Conservation (phyloP, 2,797 vertebrate genomes). For the Kryptolebias ocellatus region DNA sequence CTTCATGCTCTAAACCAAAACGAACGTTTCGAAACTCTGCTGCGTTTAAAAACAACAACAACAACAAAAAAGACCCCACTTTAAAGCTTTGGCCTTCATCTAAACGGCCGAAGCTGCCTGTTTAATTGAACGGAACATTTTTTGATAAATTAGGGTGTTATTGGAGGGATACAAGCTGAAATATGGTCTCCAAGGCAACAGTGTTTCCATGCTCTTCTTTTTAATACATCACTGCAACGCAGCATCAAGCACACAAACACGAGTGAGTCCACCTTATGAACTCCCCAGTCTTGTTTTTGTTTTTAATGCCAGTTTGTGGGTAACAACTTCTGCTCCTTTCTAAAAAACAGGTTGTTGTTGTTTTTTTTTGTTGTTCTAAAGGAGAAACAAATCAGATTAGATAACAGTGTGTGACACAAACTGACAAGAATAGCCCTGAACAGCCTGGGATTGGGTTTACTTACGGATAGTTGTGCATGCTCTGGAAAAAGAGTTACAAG, state of each 20-base stretch:
- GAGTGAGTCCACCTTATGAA: no score
- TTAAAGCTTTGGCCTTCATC: no score
- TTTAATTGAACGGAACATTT: background rate
- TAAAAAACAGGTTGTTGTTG: background rate
- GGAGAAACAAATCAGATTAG: background rate
- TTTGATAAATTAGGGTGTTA: background rate
- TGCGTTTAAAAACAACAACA: background rate
- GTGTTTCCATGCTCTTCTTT: background rate
- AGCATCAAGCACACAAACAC: background rate
- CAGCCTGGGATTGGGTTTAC: background rate
- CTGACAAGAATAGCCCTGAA: no score
- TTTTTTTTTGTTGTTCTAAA: background rate
- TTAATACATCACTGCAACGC: conserved; percentile 1
- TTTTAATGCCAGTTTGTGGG: background rate
- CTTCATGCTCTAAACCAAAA: background rate
- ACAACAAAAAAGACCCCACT: background rate
- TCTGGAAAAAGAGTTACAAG: background rate
- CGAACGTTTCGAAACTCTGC: background rate
- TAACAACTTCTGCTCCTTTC: background rate
- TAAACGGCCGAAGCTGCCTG: background rate
- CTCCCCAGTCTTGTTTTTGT: no score
- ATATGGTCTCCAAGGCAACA: conserved; percentile 13
- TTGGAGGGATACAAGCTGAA: background rate
- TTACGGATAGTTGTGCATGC: background rate
- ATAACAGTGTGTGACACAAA: background rate